Evolutionary conservation across 2,888 invertebrate genomes (phyloP), one percentile per base, ranked within the genome.

Genomic region (Phalera bucephala): DNA sequence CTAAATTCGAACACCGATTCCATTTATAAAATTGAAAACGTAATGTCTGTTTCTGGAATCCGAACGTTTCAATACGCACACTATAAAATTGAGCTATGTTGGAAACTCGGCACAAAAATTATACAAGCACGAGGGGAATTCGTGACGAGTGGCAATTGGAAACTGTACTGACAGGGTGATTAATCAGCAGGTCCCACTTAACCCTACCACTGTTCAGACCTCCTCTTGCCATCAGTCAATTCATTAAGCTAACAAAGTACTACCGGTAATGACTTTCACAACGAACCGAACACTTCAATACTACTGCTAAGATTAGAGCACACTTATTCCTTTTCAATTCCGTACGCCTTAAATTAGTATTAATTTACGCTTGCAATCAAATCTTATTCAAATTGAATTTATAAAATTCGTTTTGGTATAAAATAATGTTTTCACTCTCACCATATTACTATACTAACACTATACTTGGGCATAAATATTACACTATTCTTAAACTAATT

Each of bases 171-270:
- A 86, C 88, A 85, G 80, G 79, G 82, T 82, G 84, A 88, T 89
- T 85, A 86, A 89, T 89, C 86, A 86, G 82, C 73, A 78, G 74
- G 73, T 84, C 66, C 80, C 85, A 86, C 87, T 88, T 85, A 88
- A 87, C 86, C 83, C 87, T 77, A 80, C 82, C 80, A 79, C 76
- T 78, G 85, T 83, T 84, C 77, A 80, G 75, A 78, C 77, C 80
- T 80, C 70, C 78, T 75, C 75, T 72, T 73, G 78, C 82, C 88
- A 86, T 88, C 87, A 82, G 85, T 89, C 88, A 88, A 88, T 89
- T 88, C 88, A 87, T 88, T 89, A 88, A 79, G 80, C 78, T 80
- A 85, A 87, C 88, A 88, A 86, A 88, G 85, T 86, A 83, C 82
- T 72, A 73, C 69, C 73, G 69, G 81, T 89, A 88, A 88, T 84